Evolutionary conservation across 2,888 invertebrate species (phyloP), one percentile per base, ranked within the genome.

Genomic region (Yponomeuta evonymella): DNA sequence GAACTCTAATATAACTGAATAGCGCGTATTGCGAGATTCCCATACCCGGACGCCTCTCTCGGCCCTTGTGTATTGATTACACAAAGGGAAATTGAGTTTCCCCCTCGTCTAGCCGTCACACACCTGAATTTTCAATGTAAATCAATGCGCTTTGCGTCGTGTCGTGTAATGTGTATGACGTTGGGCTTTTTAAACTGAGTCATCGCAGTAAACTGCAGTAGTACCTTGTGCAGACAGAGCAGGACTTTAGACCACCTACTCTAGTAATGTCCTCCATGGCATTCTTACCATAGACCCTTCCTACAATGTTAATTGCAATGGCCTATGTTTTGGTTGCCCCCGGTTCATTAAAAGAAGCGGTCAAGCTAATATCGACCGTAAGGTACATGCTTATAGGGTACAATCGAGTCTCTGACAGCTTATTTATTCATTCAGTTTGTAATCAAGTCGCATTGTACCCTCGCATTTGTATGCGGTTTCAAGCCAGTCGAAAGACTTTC

Each of bases 341-440:
- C 72, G 71, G 72, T 74, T 70, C 75, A 73, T 66, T 71, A 74
- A 23, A 58, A 73, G 62, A 71, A 71, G 62, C 70, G 69, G 71
- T 70, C 43, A 69, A 71, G 69, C 72, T 69, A 72, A 73, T 73
- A 74, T 43, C 67, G 73, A 74, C 75, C 12, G 23, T 78, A 78
- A 80, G 77, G 77, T 79, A 73, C 81, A 82, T 83, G 75, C 79
- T 76, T 83, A 82, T 81, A 81, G 74, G 77, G 79, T 79, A 76
- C 80, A 83, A 79, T 83, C 81, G 80, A 80, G 79, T 51, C 12
- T 23, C 75, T 75, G 73, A 75, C 75, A 73, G 79, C 77, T 82
- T 80, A 76, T 81, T 79, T 80, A 80, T 81, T 79, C 79, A 82
- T 81, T 83, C 78, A 77, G 77, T 81, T 23, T 80, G 76, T 78